Conservation (phyloP, 2,888 invertebrate genomes). For the Oithona nana region DNA sequence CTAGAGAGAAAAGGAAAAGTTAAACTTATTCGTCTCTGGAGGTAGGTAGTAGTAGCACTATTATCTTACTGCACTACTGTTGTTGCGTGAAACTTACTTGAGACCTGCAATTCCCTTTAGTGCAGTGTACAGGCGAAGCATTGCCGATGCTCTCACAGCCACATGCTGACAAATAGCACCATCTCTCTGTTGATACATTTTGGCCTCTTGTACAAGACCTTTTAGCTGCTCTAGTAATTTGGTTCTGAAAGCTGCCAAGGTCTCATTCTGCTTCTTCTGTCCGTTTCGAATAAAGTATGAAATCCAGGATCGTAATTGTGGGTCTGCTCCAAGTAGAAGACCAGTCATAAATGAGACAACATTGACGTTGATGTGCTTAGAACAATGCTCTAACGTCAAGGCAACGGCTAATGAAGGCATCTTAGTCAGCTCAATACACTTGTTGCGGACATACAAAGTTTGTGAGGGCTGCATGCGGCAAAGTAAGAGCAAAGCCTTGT, state of each 20-base stretch:
- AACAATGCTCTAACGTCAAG: slow-evolving; percentile 43
- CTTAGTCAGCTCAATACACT: slow-evolving; percentile 67
- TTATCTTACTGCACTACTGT: too few species aligned
- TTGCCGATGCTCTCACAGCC: slow-evolving; percentile 45
- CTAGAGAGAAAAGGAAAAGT: slow-evolving; percentile 32
- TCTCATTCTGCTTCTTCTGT: slow-evolving; percentile 54
- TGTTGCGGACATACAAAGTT: slow-evolving; percentile 58
- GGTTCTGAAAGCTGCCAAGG: slow-evolving; percentile 49
- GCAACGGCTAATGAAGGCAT: slow-evolving; percentile 74
- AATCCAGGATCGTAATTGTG: slow-evolving; percentile 75
- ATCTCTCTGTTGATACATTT: slow-evolving; percentile 27
- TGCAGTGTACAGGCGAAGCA: slow-evolving; percentile 74
- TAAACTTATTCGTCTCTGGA: too few species aligned
- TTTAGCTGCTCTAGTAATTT: slow-evolving; percentile 53
- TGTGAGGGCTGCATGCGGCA: slow-evolving; percentile 78
- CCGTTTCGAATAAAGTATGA: slow-evolving; percentile 71
- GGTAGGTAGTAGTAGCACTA: too few species aligned
- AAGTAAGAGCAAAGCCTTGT: slow-evolving; percentile 52
- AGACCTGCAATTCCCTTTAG: slow-evolving; percentile 77
- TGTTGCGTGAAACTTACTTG: too few species aligned
- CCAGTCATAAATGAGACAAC: slow-evolving; percentile 71
- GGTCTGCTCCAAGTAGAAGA: slow-evolving; percentile 69
- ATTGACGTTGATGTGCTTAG: slow-evolving; percentile 27
- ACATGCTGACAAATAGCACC: slow-evolving; percentile 41
- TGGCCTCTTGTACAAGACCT: slow-evolving; percentile 33